phyloP scores from a whole-genome alignment of 2,113 vertebrate genomes.

The Poeciliopsis turrubarensis region DNA sequence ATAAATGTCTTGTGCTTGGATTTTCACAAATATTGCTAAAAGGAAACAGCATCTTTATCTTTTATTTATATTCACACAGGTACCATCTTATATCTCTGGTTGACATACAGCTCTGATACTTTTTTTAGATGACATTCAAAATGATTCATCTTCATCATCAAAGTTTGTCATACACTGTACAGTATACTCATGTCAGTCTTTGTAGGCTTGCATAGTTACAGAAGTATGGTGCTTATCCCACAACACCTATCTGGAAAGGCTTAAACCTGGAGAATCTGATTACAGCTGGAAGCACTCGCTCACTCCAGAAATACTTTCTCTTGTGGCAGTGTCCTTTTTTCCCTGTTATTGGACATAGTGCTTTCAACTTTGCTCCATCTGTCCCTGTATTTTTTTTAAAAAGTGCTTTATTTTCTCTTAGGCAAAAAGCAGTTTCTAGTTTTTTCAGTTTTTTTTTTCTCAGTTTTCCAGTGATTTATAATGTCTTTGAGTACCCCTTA shows the following conservation, averaged over 20 bases:
- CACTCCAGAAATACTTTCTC: neutral
- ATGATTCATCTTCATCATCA: slow-evolving; percentile 31
- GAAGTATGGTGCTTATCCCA: neutral
- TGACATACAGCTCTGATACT: slow-evolving; percentile 20
- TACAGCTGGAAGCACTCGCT: neutral
- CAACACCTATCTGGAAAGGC: neutral
- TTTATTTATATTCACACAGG: slow-evolving; percentile 7
- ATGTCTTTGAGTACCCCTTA: slow-evolving; percentile 16
- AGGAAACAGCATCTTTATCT: neutral
- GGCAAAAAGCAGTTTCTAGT: neutral
- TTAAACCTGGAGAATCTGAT: slow-evolving; percentile 1
- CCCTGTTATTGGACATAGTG: slow-evolving; percentile 5
- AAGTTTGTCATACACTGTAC: neutral
- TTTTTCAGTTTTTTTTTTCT: neutral
- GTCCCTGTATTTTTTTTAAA: slow-evolving; percentile 10
- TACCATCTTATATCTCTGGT: slow-evolving; percentile 5
- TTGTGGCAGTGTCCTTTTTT: neutral
- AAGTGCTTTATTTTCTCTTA: slow-evolving; percentile 8
- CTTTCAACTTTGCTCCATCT: slow-evolving; percentile 12
- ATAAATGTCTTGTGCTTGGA: neutral
- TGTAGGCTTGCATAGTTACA: slow-evolving; percentile 1
- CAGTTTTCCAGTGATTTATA: slow-evolving; percentile 18
- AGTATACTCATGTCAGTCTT: neutral
- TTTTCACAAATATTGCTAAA: slow-evolving; percentile 7
- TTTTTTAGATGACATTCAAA: slow-evolving; percentile 22